Base-by-base conservation (phyloP, 1,140 invertebrate species). In the Diploscapter pachys region DNA sequence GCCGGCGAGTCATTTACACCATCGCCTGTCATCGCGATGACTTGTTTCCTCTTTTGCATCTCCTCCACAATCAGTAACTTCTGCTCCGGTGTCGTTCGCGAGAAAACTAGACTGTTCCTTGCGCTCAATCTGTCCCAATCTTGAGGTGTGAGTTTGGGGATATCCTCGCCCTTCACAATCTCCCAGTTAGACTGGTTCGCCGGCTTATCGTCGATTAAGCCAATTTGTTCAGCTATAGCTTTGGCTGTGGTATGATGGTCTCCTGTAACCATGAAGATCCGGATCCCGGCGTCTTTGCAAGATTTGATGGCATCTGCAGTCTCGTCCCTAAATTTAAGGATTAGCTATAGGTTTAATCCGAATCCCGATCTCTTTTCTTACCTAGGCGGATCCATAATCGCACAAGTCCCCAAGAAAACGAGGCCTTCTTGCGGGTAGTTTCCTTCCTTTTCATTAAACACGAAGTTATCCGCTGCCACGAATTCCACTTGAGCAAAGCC, bases 21-120 rank as follows among this genome's bases (percentile, higher is more conserved):
- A 89, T 99, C 97, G 90, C 97, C 97, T 89, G 96, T 99, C 97
- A 99, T 99, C 86, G 97, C 97, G 78, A 96, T 97, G 87, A 99
- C 97, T 89, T 71, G 69, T 52, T 81, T 81, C 54, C 80, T 56
- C 62, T 87, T 81, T 78, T 88, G 88, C 72, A 87, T 88, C 76
- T 87, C 87, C 80, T 88, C 88, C 9, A 88, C 92, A 80, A 93
- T 93, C 13, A 91, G 88, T 2, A 93, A 79, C 77, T 93, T 93
- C 79, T 93, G 92, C 65, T 92, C 91, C 0, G 92, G 92, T 0
- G 92, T 92, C 0, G 92, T 93, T 52, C 92, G 31, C 31, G 66
- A 52, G 48, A 68, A 68, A 9, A 68, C 66, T 5, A 68, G 66
- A 2, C 56, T 55, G 51, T 68, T 55, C 52, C 56, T 68, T 9